Evolutionary conservation across 2,113 vertebrate species (phyloP), one percentile per base, ranked within the genome.

Genomic region (Columbina picui): DNA sequence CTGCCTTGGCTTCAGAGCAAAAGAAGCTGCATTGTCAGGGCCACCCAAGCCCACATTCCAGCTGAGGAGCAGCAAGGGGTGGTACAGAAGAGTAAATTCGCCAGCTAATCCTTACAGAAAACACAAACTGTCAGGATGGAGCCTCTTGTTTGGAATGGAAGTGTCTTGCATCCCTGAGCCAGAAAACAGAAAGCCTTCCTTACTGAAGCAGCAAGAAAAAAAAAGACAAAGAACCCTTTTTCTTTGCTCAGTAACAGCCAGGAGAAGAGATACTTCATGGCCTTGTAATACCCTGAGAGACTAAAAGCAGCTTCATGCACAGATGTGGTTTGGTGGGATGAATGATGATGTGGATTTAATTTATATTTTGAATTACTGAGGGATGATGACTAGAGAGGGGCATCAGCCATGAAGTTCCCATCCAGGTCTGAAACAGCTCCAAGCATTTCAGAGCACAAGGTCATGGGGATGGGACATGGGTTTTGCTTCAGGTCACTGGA

Each of bases 291-390:
- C 38, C 59, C 47, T 63, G 45, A 69, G 71, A 85, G n/a, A n/a
- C 36, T 59, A 77, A 45, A 90, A 85, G 83, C 13, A 86, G n/a
- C 55, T 94, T 39, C 2, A 10, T 53, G 52, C 45, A 83, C 53
- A 69, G 63, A 92, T 83, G 83, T 86, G 90, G 82, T 88, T 95
- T 93, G 63, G 77, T 91, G 65, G 56, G 74, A 85, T 71, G 68
- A 93, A 79, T 55, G 67, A 89, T 45, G 38, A 75, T 81, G 18
- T 64, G 65, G 39, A 53, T 73, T 84, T 86, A 86, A 84, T 84
- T 78, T 63, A 36, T 75, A 64, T 78, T 78, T 91, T 76, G 57
- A 57, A 69, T 79, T 93, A 76, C 27, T 43, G 75, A 71, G 49
- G 45, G 53, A 69, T 73, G 89, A 91, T 79, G 70, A 84, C 49